A percentile compares a stretch with the other conserved stretches of the same genome.
These are phyloP conservation scores for Psophia crepitans DNA, from an alignment of 2,113 vertebrate genomes.

Conservation along the genomic window DNA sequence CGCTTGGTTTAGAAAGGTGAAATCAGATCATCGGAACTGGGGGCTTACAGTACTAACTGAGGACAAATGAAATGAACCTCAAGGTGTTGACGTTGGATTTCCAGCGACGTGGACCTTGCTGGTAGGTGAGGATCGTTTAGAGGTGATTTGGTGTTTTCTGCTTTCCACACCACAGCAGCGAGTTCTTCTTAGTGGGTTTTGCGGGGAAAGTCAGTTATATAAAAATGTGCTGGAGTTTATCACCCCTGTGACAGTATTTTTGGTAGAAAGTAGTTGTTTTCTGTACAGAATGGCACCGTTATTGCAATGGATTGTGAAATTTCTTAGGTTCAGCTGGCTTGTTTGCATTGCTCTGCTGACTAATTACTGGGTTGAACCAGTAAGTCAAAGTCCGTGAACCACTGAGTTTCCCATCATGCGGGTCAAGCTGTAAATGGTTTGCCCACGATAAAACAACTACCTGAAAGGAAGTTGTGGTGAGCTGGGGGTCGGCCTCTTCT, in stretches of 20 bases:
- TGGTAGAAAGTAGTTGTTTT: background rate
- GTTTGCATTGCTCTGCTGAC: background rate
- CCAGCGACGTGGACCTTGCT: background rate
- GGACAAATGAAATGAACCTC: background rate
- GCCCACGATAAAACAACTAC: background rate
- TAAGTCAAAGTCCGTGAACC: background rate
- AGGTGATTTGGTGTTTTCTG: background rate
- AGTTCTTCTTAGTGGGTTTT: background rate
- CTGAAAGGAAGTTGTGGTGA: no score
- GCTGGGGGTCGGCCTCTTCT: no score
- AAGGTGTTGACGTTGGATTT: background rate
- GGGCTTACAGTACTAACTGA: background rate
- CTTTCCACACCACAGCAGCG: background rate
- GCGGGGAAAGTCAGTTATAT: background rate
- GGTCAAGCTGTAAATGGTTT: background rate
- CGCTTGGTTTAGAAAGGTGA: background rate
- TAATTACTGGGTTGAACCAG: background rate
- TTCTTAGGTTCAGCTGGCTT: background rate
- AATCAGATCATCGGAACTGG: fast-evolving
- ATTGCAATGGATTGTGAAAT: background rate
- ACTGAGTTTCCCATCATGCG: background rate
- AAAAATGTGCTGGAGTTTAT: background rate
- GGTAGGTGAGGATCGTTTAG: no score
- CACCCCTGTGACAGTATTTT: background rate
- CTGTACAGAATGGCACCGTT: background rate